A percentile compares a stretch with the other conserved stretches of the same genome.
phyloP scores from a whole-genome alignment of 2,888 invertebrate species.

The Sepiola atlantica region DNA sequence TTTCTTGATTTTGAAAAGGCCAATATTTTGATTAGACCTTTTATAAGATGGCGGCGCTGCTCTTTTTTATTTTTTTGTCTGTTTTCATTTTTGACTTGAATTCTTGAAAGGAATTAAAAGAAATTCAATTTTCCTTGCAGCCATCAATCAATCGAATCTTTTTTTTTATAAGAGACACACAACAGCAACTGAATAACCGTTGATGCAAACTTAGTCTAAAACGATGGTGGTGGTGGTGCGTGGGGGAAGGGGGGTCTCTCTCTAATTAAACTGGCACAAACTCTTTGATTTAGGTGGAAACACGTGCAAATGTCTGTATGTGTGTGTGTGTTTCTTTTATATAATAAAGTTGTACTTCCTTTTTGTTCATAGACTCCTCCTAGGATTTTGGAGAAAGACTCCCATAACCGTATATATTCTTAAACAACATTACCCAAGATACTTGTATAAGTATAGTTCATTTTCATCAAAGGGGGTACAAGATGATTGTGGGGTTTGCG shows the following conservation, averaged over 20 bases:
- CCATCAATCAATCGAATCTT: not conserved
- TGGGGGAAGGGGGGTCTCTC: not conserved
- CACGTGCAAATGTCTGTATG: not conserved
- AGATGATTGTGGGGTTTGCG: no score
- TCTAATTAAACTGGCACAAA: not conserved
- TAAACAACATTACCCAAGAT: no score
- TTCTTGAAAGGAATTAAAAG: not conserved
- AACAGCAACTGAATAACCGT: not conserved
- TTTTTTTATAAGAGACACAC: not conserved
- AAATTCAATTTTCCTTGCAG: conserved; percentile 12
- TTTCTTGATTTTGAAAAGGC: not conserved
- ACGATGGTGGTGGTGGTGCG: not conserved
- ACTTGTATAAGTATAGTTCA: no score
- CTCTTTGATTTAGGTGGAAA: not conserved
- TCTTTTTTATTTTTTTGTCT: not conserved
- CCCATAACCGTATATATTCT: no score
- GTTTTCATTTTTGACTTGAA: no score
- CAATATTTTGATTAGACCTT: not conserved
- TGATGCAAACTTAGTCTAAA: no score
- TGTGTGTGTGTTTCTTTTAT: no score
- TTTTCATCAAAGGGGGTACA: no score
- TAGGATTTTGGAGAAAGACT: no score
- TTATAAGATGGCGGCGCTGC: not conserved
- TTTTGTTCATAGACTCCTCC: no score
- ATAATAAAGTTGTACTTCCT: not conserved